These are phyloP conservation scores for Hyphantria cunea DNA, from an alignment of 1,140 invertebrate genomes.

Conservation along the genomic window DNA sequence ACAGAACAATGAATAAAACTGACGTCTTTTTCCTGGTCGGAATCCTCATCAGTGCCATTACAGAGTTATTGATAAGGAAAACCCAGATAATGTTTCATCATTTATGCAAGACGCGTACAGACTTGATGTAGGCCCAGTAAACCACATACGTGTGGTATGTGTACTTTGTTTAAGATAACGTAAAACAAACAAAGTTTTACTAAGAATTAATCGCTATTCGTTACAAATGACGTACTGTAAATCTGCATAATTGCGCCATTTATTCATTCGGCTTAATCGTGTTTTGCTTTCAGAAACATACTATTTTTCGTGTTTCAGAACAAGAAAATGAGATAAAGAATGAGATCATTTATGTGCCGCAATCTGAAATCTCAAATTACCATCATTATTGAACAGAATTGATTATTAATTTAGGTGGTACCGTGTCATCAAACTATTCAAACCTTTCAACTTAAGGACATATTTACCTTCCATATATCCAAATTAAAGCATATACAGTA, in stretches of 20 bases:
- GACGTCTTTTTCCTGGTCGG: constrained; percentile 3
- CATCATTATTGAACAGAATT: too few relatives aligned
- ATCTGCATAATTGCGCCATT: constrained; percentile 2
- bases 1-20: constrained; percentile 2
- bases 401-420: too few relatives aligned
- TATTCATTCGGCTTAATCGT: constrained; percentile 10
- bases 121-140: too few relatives aligned
- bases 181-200: constrained; percentile 3
- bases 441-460: too few relatives aligned
- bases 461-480: too few relatives aligned
- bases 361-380: too few relatives aligned
- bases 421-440: too few relatives aligned
- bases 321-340: too few relatives aligned
- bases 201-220: not conserved
- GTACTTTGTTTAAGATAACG: not conserved
- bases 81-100: not conserved
- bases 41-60: constrained; percentile 8
- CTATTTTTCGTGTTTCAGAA: not conserved
- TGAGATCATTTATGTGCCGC: too few relatives aligned
- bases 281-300: not conserved
- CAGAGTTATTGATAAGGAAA: constrained; percentile 16
- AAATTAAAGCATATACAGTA: too few relatives aligned
- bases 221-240: constrained; percentile 3
- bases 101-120: not conserved
- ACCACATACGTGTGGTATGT: too few relatives aligned